Conservation (phyloP, 2,113 vertebrate genomes). For the Crotophaga sulcirostris region DNA sequence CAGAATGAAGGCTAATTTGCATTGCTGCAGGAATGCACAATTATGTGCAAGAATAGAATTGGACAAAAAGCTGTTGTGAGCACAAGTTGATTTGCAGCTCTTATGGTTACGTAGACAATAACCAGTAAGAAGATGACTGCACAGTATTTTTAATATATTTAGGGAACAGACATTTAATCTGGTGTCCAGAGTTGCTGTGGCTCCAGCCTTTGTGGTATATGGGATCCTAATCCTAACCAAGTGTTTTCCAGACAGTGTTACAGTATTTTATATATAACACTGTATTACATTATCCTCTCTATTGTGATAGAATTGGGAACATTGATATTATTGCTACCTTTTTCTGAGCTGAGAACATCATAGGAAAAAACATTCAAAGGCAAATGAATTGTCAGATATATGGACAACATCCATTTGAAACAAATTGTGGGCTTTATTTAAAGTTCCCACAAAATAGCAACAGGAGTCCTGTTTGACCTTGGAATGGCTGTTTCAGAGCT, state of each 20-base stretch:
- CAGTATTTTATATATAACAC: neutral
- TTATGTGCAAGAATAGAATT: neutral
- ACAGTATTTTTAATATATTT: neutral
- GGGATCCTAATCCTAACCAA: neutral
- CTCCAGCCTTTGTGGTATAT: rapidly evolving
- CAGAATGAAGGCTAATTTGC: neutral
- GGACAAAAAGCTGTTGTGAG: neutral
- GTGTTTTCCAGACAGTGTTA: neutral
- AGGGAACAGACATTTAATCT: neutral
- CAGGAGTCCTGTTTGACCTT: neutral
- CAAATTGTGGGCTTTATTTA: neutral
- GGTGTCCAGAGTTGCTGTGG: neutral
- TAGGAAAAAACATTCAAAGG: neutral
- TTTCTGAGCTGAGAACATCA: neutral
- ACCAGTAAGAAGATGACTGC: neutral
- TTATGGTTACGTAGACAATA: neutral
- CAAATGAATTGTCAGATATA: neutral
- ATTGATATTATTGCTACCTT: neutral
- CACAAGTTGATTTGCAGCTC: rapidly evolving
- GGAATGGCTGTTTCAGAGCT: neutral
- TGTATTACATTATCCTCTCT: neutral
- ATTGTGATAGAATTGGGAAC: neutral
- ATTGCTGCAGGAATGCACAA: neutral
- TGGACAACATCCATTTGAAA: neutral
- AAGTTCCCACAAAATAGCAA: neutral